These are phyloP conservation scores for Chelonus insularis DNA, from an alignment of 1,140 invertebrate species.

Conservation along the genomic window DNA sequence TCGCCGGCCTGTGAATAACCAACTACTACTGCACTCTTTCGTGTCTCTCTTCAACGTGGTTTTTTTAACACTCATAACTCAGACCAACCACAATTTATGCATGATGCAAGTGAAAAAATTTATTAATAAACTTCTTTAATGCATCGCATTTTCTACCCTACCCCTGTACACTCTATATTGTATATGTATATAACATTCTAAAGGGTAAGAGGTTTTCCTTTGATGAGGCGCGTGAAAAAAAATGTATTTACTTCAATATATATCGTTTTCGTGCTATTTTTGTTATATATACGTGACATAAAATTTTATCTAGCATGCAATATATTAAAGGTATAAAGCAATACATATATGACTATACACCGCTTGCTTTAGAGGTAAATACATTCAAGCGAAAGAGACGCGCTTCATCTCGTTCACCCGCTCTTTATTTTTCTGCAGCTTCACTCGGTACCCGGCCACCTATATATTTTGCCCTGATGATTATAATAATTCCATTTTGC, in stretches of 20 bases:
- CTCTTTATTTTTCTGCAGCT: slow-evolving; percentile 18
- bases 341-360: not conserved
- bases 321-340: slow-evolving; percentile 8
- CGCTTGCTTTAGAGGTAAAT: not conserved
- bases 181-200: not conserved
- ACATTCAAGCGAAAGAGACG: slow-evolving; percentile 4
- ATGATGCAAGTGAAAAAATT: not conserved
- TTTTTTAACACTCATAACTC: not conserved
- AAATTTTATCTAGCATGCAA: slow-evolving; percentile 2
- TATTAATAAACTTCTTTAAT: no score
- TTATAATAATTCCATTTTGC: slow-evolving; percentile 36
- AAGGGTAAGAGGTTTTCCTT: not conserved
- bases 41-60: not conserved
- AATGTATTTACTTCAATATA: not conserved
- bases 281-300: slow-evolving; percentile 9
- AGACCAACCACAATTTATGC: not conserved
- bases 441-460: slow-evolving; percentile 13
- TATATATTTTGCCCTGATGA: slow-evolving; percentile 31
- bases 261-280: slow-evolving; percentile 9
- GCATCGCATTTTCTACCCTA: no score
- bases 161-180: no score
- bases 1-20: slow-evolving; percentile 36
- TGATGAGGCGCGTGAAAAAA: not conserved
- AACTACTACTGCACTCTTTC: not conserved
- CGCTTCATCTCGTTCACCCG: slow-evolving; percentile 19